Evolutionary conservation across 2,888 invertebrate species (phyloP), one percentile per base, ranked within the genome.

Genomic region (Thalpophila matura): DNA sequence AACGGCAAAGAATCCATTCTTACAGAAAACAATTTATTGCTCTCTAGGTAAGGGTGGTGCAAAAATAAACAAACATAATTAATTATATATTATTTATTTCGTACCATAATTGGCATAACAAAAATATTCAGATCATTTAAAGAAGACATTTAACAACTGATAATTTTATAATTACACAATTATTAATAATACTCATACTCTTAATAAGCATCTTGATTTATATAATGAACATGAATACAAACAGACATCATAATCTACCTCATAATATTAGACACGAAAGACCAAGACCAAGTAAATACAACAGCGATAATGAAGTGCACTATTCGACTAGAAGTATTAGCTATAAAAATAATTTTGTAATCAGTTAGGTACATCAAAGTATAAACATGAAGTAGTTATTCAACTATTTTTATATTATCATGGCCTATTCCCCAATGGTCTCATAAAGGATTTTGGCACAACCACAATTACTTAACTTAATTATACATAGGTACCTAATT

Each of bases 101-200:
- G 82, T 91, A 91, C 89, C 89, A 84, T 77, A 83, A 61, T 83
- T 67, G 90, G 90, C 89, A 91, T 93, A 93, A 93, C 92, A 93
- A 92, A 92, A 92, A 92, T 93, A 92, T 87, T 91, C 91, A 91
- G 92, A 93, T 92, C 91, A 87, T 88, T 86, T 88, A 77, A 80
- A 85, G 71, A 79, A 78, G 73, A 80, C 73, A 83, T 62, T 76
- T 74, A 84, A 85, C 85, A 86, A 85, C 79, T 74, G 75, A 81
- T 82, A 84, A 79, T 76, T 69, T 61, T 49, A 60, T 75, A 77
- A 76, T 80, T 66, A 77, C 59, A 68, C 64, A 65, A 66, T 67
- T 65, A 66, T 46, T 74, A 60, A 64, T 79, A 82, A 77, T 76
- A 73, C 72, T 80, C 69, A 62, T 72, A 74, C 64, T n/a, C n/a